Base-by-base conservation (phyloP, 2,888 invertebrate species). In the Heliconius charithonia region DNA sequence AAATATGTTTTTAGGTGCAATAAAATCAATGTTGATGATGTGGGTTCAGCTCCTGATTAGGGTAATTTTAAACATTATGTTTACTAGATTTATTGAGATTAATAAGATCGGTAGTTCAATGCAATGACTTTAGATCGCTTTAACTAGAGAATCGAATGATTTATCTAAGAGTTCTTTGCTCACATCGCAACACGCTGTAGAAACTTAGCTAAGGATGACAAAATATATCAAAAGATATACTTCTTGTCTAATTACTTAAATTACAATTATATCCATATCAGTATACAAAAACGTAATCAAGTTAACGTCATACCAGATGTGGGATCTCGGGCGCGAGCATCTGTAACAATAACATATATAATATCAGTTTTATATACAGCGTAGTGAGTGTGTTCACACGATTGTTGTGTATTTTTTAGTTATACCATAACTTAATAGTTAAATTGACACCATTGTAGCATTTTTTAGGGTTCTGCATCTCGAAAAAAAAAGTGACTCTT, bases 321-420 rank as follows among this genome's bases (percentile, higher is more conserved):
- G 75, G 63, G 63, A 73, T 62, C 79, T 76, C 70, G 70, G 78
- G 56, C 70, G 81, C 63, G 75, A 78, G 70, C 67, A 79, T 81
- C 81, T 81, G 81, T 75, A 81, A 81, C 81, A 81, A 81, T 77
- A 73, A 80, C 29, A 78, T 29, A 74, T 63, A 25, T 22, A 62
- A 62, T 66, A 76, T 69, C 37, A 67, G 45, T 75, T 75, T 70
- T 75, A 73, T 37, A 75, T 63, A 27, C 27, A 25, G 2, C 32
- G 32, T 32, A 32, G 32, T 32, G 25, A 25, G 41, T 41, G 45
- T 27, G 56, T 78, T 80, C 80, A 77, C 80, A 81, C 62, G 74
- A 51, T 63, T 70, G 45, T 45, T 74, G 7, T 22, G 25, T 74
- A 25, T 45, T 19, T 27, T 74, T 63, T 45, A 63, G 10, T 19